These are phyloP conservation scores for Drosophila recens DNA, from an alignment of 2,888 invertebrate species.

Conservation along the genomic window DNA sequence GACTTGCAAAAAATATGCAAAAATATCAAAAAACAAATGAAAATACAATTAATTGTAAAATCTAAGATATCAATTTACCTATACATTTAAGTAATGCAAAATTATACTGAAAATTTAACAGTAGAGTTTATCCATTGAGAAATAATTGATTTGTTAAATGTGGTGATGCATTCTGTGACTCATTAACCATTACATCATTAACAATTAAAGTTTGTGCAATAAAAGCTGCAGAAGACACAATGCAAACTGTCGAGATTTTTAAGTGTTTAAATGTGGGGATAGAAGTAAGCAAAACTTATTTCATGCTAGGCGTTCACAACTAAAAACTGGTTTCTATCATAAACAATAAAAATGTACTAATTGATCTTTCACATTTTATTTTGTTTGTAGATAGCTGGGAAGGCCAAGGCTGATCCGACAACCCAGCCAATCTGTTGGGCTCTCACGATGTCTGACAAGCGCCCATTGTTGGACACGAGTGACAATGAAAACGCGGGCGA, in stretches of 20 bases:
- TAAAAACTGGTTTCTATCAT: background rate
- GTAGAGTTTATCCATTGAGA: background rate
- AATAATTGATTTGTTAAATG: background rate
- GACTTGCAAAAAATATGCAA: no score
- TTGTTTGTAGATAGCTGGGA: background rate
- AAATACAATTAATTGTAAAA: no score
- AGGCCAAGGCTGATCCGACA: conserved; percentile 5
- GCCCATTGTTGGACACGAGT: conserved; percentile 28
- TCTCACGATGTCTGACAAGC: conserved; percentile 38
- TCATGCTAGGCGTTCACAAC: background rate
- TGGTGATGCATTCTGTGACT: background rate
- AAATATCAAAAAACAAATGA: no score
- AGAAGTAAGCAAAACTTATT: background rate
- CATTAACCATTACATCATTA: background rate
- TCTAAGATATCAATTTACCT: no score
- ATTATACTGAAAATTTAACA: background rate
- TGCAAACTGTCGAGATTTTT: background rate
- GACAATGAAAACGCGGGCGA: conserved; percentile 11
- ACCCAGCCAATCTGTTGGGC: background rate
- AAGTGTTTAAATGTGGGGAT: background rate
- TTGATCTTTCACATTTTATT: background rate
- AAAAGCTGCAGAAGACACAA: background rate
- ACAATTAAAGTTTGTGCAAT: background rate
- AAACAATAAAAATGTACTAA: background rate
- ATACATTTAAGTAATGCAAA: background rate